phyloP scores from a whole-genome alignment of 2,888 invertebrate genomes.

The Cantharis rufa region DNA sequence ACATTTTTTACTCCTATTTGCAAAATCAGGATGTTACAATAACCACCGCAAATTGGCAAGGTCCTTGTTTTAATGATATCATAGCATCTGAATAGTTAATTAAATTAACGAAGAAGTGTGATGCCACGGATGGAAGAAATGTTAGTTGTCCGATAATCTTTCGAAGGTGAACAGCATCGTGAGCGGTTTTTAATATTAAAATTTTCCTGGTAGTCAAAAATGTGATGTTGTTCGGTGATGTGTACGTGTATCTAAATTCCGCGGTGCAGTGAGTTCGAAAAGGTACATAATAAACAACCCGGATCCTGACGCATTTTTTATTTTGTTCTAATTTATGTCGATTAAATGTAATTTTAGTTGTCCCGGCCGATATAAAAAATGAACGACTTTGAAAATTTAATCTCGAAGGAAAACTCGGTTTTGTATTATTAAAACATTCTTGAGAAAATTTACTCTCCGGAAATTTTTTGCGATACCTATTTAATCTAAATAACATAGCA shows the following conservation, averaged over 20 bases:
- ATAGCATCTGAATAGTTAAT: not conserved
- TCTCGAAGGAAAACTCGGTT: not conserved
- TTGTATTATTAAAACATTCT: not conserved
- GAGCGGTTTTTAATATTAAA: slow-evolving; percentile 2
- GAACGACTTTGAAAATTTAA: not conserved
- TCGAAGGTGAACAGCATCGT: slow-evolving; percentile 24
- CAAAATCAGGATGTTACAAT: not conserved
- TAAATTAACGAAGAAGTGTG: not conserved
- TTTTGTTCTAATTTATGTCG: not conserved
- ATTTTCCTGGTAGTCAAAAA: not conserved
- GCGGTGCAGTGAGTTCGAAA: not conserved
- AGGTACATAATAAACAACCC: not conserved
- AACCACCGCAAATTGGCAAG: not conserved
- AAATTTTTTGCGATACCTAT: not conserved
- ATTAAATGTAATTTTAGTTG: not conserved
- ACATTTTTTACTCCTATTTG: not conserved
- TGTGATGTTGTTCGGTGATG: not conserved
- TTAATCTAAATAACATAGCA: not conserved
- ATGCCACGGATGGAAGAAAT: slow-evolving; percentile 13
- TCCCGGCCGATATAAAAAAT: too few species aligned
- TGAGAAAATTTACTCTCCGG: not conserved
- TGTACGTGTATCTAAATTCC: not conserved
- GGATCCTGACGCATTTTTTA: not conserved
- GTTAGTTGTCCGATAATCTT: slow-evolving; percentile 19
- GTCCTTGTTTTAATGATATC: not conserved